phyloP scores from a whole-genome alignment of 2,797 vertebrate genomes.

The Sternarchorhynchus goeldii region DNA sequence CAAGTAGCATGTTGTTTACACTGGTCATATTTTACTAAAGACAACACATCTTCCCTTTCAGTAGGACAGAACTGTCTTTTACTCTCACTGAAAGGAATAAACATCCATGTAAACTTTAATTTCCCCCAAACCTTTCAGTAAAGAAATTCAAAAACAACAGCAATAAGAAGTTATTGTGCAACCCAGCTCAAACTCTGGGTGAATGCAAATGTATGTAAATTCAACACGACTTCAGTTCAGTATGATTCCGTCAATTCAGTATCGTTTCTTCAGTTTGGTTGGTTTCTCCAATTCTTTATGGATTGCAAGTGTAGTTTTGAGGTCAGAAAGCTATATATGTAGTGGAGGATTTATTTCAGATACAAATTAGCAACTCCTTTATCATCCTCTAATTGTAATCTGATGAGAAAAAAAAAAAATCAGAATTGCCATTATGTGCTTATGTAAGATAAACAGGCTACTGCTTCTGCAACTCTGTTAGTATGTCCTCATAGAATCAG shows the following conservation, averaged over 20 bases:
- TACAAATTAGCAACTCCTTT: conserved; percentile 61
- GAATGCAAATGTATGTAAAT: too few relatives aligned
- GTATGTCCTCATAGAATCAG: conserved; percentile 59
- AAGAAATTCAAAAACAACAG: too few relatives aligned
- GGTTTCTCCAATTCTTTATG: too few relatives aligned
- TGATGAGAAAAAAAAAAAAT: too few relatives aligned
- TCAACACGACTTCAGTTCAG: too few relatives aligned
- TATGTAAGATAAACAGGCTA: background rate
- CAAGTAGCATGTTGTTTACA: conserved; percentile 70
- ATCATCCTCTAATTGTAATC: conserved; percentile 59
- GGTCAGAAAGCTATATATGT: conserved; percentile 68
- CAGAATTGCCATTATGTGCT: conserved; percentile 31
- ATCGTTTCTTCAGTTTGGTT: too few relatives aligned
- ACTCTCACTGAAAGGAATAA: background rate
- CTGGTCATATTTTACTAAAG: conserved; percentile 64
- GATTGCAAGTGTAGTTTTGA: background rate
- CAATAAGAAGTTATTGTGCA: too few relatives aligned
- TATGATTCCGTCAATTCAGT: too few relatives aligned
- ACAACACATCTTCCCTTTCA: conserved; percentile 69
- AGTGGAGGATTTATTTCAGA: conserved; percentile 66
- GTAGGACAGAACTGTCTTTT: background rate
- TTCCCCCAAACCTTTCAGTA: background rate
- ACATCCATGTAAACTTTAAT: background rate
- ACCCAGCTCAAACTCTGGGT: too few relatives aligned
- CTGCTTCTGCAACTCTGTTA: conserved; percentile 54